Conservation (phyloP, 1,140 invertebrate genomes). For the Pentalonia nigronervosa region DNA sequence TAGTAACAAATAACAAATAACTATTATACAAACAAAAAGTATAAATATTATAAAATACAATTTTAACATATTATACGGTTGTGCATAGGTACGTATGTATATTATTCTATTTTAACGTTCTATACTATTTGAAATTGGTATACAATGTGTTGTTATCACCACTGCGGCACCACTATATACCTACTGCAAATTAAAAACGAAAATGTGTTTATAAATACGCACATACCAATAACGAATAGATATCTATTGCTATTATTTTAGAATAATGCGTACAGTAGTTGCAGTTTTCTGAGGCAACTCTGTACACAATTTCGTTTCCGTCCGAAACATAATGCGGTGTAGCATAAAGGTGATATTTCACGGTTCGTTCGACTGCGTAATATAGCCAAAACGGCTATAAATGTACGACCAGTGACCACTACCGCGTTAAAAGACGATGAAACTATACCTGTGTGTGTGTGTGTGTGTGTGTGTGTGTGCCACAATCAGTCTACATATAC, state of each 20-base stretch:
- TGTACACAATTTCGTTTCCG: slow-evolving; percentile 20
- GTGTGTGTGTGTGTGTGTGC: not conserved
- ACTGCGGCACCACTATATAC: not conserved
- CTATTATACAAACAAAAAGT: not conserved
- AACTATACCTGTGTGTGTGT: not conserved
- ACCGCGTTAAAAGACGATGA: not conserved
- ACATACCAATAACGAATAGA: not conserved
- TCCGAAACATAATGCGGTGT: not conserved
- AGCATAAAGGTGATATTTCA: slow-evolving; percentile 27
- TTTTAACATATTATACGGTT: not conserved
- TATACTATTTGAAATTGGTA: not conserved
- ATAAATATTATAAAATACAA: not conserved
- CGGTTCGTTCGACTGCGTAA: slow-evolving; percentile 37
- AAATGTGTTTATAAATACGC: not conserved
- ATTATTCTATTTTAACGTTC: too few species aligned
- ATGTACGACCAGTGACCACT: slow-evolving; percentile 18
- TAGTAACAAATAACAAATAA: not conserved
- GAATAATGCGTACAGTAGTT: not conserved
- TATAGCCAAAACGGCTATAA: not conserved
- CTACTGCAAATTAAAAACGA: not conserved
- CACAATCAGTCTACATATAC: not conserved
- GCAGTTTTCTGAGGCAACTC: not conserved
- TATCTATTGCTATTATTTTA: not conserved
- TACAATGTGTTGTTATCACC: not conserved
- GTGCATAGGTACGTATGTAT: too few species aligned